Conservation (phyloP, 2,888 invertebrate genomes). For the Drosophila fulvimacula region DNA sequence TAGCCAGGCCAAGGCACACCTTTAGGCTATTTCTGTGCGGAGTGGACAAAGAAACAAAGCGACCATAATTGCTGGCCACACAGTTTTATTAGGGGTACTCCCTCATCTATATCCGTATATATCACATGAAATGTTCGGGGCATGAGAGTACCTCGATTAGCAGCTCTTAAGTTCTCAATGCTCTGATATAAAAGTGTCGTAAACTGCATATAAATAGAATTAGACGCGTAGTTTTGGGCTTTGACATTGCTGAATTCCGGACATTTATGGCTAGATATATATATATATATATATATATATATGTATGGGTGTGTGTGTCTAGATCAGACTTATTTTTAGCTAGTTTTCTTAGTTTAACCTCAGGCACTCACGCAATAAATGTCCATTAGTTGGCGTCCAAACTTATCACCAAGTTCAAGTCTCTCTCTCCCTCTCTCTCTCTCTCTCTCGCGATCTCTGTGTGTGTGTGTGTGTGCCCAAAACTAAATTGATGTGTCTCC, state of each 20-base stretch:
- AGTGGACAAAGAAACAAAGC: neutral
- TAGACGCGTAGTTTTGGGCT: conserved; percentile 7
- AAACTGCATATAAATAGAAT: conserved; percentile 43
- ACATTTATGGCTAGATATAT: conserved; percentile 11
- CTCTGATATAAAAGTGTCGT: conserved; percentile 35
- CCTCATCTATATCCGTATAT: neutral
- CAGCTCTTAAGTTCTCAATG: conserved; percentile 15
- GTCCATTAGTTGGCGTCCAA: conserved; percentile 26
- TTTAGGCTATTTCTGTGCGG: neutral
- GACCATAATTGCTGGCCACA: neutral
- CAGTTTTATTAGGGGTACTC: conserved; percentile 14
- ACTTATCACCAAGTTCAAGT: conserved; percentile 54
- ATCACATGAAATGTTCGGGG: too few species aligned
- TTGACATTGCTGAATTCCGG: conserved; percentile 22
- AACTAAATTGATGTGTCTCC: conserved; percentile 54
- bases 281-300: too few species aligned
- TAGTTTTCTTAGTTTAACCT: conserved; percentile 1
- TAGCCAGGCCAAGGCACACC: neutral
- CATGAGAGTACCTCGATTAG: too few species aligned
- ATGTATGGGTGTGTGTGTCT: neutral
- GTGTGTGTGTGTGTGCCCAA: conserved; percentile 9
- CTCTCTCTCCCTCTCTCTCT: neutral
- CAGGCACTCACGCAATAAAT: neutral
- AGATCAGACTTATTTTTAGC: conserved; percentile 23
- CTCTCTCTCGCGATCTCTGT: neutral